Evolutionary conservation across 2,113 vertebrate species (phyloP), one percentile per base, ranked within the genome.

Genomic region (Epinephelus moara): DNA sequence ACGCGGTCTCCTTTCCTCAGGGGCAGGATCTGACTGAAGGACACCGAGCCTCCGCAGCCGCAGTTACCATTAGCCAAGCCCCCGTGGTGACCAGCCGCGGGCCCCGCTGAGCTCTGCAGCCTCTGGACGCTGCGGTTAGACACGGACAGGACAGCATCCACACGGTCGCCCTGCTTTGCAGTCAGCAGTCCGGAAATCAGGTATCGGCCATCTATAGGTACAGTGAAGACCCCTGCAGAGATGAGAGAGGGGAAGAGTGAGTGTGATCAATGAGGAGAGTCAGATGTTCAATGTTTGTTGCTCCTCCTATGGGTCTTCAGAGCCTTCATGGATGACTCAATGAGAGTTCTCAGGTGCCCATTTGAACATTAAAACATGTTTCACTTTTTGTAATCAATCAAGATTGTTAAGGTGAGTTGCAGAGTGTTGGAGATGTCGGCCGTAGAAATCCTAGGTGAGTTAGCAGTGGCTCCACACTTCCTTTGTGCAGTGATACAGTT

Each of bases 21-120:
- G n/a, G 96, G 95, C 63, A 99, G 92, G n/a, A 99, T 94, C 1
- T 98, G 94, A 88, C 96, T 96, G 93, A 99, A 97, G 0, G 97
- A 96, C 19, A 97, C 97, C 0, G 96, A 94, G 45, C 97, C 96
- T 4, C 97, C 97, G 21, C 97, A 98, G 66, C 93, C 89, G 4
- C 92, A 92, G 92, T 83, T 81, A 60, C 6, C 94, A 86, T 4
- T 85, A 77, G 49, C 90, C 75, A 55, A 90, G 94, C 75, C 81
- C 89, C 85, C 90, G 49, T 92, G 89, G 53, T 93, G 92, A 78
- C 95, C 95, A 9, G 90, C 45, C 78, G 52, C 83, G 87, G 96
- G 1, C 94, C 96, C 0, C 90, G 94, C 0, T 92, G 89, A 88
- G 86, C 88, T 97, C 81, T 96, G 96, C 73, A 99, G 92, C 93